Evolutionary conservation across 2,113 vertebrate species (phyloP).

Genomic region (Sylvicapra grimmia): DNA sequence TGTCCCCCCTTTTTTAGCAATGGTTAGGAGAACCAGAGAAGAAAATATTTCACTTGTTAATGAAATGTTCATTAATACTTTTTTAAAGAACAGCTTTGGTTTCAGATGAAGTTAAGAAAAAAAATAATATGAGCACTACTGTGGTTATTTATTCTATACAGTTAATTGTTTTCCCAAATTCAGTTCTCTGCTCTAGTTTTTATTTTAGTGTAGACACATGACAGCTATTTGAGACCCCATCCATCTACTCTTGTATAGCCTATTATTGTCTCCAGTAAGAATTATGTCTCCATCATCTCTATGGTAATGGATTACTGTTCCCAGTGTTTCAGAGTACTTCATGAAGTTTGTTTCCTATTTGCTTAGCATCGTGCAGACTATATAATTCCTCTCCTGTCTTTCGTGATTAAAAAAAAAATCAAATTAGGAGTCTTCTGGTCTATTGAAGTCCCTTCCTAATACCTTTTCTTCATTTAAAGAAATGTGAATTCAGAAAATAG

Average conservation of each 20-base stretch:
- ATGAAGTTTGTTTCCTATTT: not conserved
- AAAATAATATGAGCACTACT: not conserved
- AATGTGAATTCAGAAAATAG: not conserved
- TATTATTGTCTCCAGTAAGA: not conserved
- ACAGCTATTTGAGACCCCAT: not conserved
- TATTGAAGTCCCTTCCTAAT: not conserved
- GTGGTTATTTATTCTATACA: not conserved
- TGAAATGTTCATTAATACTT: not conserved
- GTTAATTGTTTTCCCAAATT: not conserved
- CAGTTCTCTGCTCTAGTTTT: not conserved
- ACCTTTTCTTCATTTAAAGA: not conserved
- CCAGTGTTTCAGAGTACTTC: not conserved
- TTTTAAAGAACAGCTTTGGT: not conserved
- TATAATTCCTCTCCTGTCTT: not conserved
- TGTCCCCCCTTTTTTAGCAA: not conserved
- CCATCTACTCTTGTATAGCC: not conserved
- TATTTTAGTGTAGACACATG: not conserved
- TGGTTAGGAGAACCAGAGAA: not conserved
- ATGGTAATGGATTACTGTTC: not conserved
- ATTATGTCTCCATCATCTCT: not conserved
- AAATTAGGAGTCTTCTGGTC: not conserved
- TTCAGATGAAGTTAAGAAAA: not conserved
- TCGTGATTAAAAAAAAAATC: not conserved
- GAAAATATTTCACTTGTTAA: not conserved
- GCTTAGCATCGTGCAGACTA: not conserved